phyloP scores from a whole-genome alignment of 2,797 vertebrate genomes.

The Premnoplex brunnescens region DNA sequence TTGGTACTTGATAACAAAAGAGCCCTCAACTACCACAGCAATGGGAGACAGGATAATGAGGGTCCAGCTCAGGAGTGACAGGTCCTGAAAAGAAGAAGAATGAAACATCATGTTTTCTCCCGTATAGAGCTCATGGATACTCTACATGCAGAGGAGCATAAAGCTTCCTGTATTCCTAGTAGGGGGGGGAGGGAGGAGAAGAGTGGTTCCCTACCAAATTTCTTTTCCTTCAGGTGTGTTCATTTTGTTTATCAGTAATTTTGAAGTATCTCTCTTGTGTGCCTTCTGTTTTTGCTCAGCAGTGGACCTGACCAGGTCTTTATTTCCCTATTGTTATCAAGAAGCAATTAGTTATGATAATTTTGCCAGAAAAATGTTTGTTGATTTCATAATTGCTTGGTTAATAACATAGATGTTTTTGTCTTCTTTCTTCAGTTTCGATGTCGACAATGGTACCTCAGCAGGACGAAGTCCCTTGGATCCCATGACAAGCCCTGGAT shows the following conservation, averaged over 20 bases:
- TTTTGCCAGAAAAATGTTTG: background rate
- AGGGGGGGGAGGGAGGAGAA: background rate
- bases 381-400: background rate
- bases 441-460: slow-evolving; percentile 98
- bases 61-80: background rate
- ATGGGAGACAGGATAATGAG: background rate
- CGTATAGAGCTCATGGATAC: background rate
- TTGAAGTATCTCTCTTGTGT: background rate
- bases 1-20: background rate
- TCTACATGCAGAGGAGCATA: background rate
- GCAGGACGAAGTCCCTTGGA: slow-evolving; percentile 97
- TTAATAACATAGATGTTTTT: background rate
- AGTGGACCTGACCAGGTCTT: background rate
- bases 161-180: background rate
- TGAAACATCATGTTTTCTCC: background rate
- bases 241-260: background rate
- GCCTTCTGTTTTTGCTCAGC: background rate
- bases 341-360: background rate
- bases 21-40: background rate
- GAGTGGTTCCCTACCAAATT: background rate
- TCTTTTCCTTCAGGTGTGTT: background rate
- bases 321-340: background rate
- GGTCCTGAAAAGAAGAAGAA: background rate
- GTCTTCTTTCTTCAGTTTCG: slow-evolving; percentile 84
- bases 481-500: slow-evolving; percentile 97